These are phyloP conservation scores for Mustela lutreola DNA, from an alignment of 2,113 vertebrate species.

Conservation along the genomic window DNA sequence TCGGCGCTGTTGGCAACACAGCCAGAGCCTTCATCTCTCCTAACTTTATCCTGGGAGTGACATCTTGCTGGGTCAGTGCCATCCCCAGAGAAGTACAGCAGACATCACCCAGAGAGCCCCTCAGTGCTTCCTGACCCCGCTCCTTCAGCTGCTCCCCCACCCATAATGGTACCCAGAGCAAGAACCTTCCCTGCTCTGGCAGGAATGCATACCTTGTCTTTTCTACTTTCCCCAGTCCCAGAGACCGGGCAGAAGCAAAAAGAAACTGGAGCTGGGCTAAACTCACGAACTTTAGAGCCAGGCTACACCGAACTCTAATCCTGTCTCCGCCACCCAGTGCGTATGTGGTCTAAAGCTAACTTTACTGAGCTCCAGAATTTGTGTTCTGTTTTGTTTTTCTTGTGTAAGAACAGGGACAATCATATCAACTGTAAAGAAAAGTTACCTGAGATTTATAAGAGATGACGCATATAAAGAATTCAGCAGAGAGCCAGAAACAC, in stretches of 20 bases:
- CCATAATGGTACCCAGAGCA: background rate
- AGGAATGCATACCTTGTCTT: background rate
- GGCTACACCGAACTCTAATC: background rate
- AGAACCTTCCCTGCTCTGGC: background rate
- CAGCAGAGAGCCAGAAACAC: background rate
- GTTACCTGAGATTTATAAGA: background rate
- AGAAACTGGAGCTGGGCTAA: background rate
- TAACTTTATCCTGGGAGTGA: background rate
- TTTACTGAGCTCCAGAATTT: background rate
- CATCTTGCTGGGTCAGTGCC: accelerated
- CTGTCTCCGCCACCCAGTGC: background rate
- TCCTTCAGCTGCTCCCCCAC: background rate
- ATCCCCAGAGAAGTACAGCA: background rate
- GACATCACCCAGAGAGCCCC: background rate
- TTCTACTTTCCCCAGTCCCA: background rate
- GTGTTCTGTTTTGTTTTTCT: background rate
- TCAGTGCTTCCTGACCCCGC: background rate
- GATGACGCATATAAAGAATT: background rate
- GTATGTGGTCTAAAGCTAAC: background rate
- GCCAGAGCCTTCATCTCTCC: background rate
- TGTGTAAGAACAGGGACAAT: background rate
- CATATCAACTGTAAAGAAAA: background rate
- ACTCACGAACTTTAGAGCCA: background rate
- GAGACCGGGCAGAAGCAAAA: background rate
- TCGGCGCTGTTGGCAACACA: background rate